Conservation (phyloP, 2,113 vertebrate genomes). For the Sterna hirundo region DNA sequence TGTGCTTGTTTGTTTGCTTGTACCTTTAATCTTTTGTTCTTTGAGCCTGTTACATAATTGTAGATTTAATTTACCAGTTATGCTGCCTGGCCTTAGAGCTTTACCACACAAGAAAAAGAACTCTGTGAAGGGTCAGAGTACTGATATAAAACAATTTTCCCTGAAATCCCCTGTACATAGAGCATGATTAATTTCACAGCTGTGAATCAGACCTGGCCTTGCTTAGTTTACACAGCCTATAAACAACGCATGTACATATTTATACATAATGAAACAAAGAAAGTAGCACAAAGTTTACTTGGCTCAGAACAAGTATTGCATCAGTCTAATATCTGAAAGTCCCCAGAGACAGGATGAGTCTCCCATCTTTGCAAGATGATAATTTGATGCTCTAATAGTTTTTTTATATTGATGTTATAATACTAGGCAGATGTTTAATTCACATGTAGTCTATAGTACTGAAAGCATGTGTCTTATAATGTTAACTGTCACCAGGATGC, state of each 20-base stretch:
- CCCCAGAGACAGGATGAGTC: neutral
- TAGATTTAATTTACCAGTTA: neutral
- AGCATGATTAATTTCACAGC: constrained; percentile 21
- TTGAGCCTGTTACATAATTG: neutral
- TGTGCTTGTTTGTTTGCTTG: neutral
- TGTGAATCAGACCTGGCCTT: neutral
- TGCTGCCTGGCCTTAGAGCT: neutral
- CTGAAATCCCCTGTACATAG: neutral
- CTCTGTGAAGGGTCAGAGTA: neutral
- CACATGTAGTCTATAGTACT: neutral
- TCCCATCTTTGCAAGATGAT: constrained; percentile 7
- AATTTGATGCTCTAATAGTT: constrained; percentile 17
- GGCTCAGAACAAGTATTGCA: neutral
- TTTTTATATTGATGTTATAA: neutral
- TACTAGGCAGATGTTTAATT: constrained; percentile 36
- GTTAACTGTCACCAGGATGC: neutral
- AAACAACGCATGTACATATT: constrained; percentile 1
- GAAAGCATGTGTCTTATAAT: neutral
- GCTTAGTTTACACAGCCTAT: neutral
- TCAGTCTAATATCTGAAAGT: constrained; percentile 21
- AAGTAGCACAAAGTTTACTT: neutral
- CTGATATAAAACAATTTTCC: neutral
- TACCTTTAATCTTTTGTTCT: neutral
- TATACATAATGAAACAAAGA: constrained; percentile 5
- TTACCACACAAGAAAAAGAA: neutral